Base-by-base conservation (phyloP, 2,888 invertebrate genomes). In the Tenthredo amoena region DNA sequence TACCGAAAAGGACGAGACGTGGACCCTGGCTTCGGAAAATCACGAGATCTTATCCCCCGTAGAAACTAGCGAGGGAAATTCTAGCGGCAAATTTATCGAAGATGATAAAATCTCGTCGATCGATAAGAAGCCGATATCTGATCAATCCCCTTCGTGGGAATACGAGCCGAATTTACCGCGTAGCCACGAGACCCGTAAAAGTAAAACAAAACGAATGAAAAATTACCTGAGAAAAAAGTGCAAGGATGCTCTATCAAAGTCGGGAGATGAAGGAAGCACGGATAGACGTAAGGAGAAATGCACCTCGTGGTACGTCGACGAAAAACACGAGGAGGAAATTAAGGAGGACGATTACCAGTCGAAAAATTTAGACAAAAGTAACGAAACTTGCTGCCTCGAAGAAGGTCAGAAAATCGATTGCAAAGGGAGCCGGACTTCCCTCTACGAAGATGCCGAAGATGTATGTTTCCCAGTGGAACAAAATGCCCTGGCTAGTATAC, bases 141-240 rank as follows among this genome's bases (percentile, higher is more conserved):
- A 81, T 18, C 37, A 34, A 37, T n/a, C 37, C 2, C 10, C 37
- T 1, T 31, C 68, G 43, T 83, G 68, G 47, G 88, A 89, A 12
- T 74, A 81, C 50, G 89, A 89, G 18, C 79, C 90, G 65, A 92
- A 91, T 79, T 86, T 93, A 31, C 89, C 91, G 0, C 91, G 94
- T 7, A 91, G 92, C 62, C 92, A 92, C 85, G 94, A 94, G 88
- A 92, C 92, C 15, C 93, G 94, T 15, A 94, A 94, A 89, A 95
- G 95, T 89, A 95, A 94, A 90, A 93, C 94, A 21, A 94, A 95
- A 89, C 94, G 94, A 79, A 95, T 95, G 34, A 95, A 95, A 90
- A 95, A 94, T 87, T 95, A 95, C 89, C 90, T 95, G 81, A 26
- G 71, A 58, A 94, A 94, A 89, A 93, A 92, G 79, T 95, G 95